Base-by-base conservation (phyloP, 2,113 vertebrate species). In the Elanus axillaris region DNA sequence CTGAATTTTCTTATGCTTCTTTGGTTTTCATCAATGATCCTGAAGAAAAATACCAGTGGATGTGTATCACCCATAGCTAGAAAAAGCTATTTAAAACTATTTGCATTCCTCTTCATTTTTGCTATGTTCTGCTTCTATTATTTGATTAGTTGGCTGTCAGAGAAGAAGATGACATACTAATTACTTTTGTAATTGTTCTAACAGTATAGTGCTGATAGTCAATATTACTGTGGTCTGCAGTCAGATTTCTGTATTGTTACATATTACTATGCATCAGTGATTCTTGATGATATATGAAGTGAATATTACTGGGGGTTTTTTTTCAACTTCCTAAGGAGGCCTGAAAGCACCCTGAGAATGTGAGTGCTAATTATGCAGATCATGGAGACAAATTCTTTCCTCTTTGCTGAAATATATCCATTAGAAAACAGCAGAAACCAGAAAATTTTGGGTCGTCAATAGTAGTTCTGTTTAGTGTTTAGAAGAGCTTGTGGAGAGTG, bases 111-210 rank as follows among this genome's bases (percentile, higher is more conserved):
- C 17, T 83, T 22, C 25, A 45, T 38, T 71, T 86, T 77, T 71
- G 13, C 50, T 86, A 40, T 34, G 9, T 63, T 83, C n/a, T 94
- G 9, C 64, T 86, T 81, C 36, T 89, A 21, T 52, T 86, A 29
- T 74, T 92, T 73, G 60, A 84, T 91, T 81, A 72, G 88, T 91
- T 95, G 36, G 13, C 56, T 95, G 79, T 72, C 88, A 94, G 40
- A 74, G 90, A 83, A 73, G 69, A 92, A 77, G 83, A 74, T 52
- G 64, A 64, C 79, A 75, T 89, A 36, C 40, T 94, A 81, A 95
- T 97, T 96, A 94, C 40, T 94, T 95, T 78, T 91, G 34, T 72
- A 92, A 71, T 81, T 91, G 69, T 92, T 92, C 34, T 56, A 89
- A 18, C 4, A 14, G 16, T 87, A 20, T 77, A 91, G 60, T 56